These are phyloP conservation scores for Myrmecophaga tridactyla DNA, from an alignment of 2,113 vertebrate genomes.

Conservation along the genomic window DNA sequence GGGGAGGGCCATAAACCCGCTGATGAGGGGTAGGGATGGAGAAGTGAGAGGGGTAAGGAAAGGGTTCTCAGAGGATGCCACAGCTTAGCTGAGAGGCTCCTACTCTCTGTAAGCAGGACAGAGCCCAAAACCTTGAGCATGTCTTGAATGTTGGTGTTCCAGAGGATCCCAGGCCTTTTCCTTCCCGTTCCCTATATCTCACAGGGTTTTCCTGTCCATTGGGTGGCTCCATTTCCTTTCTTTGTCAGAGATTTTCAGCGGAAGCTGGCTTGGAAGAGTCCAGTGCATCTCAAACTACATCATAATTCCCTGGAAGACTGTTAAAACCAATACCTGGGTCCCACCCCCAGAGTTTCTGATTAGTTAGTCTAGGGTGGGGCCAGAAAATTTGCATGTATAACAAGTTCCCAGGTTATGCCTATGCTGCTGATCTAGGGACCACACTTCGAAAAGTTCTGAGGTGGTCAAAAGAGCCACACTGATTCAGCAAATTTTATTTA, in stretches of 20 bases:
- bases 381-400: background rate
- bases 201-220: background rate
- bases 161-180: rapidly evolving
- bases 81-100: background rate
- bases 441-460: background rate
- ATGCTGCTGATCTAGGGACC: background rate
- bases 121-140: background rate
- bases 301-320: no score
- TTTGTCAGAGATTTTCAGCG: background rate
- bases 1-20: no score
- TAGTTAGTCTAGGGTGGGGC: no score
- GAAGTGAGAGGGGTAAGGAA: background rate
- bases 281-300: background rate
- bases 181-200: background rate
- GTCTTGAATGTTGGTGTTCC: background rate
- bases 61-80: background rate
- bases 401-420: background rate
- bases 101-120: background rate
- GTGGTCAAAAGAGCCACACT: background rate
- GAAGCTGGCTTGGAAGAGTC: background rate
- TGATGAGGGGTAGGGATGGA: background rate
- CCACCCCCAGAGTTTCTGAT: background rate
- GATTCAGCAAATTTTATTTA: background rate
- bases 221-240: background rate
- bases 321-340: background rate